phyloP scores from a whole-genome alignment of 1,140 invertebrate species.

The Pomacea maculata region DNA sequence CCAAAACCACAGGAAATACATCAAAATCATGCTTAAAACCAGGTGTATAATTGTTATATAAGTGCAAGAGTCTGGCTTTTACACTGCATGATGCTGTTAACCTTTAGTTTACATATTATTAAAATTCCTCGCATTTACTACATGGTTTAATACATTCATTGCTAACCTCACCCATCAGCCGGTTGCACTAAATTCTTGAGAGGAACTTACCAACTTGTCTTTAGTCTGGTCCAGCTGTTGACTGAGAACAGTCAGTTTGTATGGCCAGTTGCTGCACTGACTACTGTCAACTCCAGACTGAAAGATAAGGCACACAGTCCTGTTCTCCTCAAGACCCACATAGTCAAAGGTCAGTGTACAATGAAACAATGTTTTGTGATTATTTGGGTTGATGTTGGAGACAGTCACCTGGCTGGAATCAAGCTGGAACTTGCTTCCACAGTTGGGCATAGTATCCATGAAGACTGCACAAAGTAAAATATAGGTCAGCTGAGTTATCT shows the following conservation, averaged over 20 bases:
- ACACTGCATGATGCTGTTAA: too few species aligned
- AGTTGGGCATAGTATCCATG: conserved; percentile 13
- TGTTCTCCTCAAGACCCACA: conserved; percentile 12
- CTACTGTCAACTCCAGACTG: neutral
- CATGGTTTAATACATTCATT: too few species aligned
- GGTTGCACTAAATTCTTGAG: too few species aligned
- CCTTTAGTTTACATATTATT: too few species aligned
- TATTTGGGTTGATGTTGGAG: conserved; percentile 3
- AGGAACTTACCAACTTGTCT: neutral
- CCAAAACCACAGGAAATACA: too few species aligned
- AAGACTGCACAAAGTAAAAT: neutral
- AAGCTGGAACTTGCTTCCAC: conserved; percentile 2
- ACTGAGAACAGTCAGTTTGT: neutral
- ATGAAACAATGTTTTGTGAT: neutral
- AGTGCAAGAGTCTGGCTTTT: too few species aligned
- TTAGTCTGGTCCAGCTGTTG: neutral
- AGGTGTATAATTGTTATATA: too few species aligned
- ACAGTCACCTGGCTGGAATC: conserved; percentile 12
- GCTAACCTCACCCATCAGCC: too few species aligned
- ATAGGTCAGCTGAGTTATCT: too few species aligned
- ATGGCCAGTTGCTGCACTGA: neutral
- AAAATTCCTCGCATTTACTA: too few species aligned
- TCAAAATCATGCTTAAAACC: too few species aligned
- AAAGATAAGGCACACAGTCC: conserved; percentile 17
- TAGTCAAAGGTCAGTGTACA: conserved; percentile 12